Base-by-base conservation (phyloP, 2,888 invertebrate species). In the Heteropelma amictum region DNA sequence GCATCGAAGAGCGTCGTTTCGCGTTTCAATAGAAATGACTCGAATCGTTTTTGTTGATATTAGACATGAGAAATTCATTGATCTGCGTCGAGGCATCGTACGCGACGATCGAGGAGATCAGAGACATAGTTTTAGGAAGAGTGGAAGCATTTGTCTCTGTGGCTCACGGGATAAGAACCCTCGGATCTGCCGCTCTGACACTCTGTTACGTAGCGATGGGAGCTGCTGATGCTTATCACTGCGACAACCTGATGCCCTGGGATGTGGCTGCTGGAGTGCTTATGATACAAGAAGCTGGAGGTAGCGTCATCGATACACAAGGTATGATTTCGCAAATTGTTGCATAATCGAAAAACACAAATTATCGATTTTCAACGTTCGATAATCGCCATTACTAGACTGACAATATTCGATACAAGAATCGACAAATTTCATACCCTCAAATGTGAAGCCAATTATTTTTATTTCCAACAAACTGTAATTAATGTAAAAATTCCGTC, bases 211-310 rank as follows among this genome's bases (percentile, higher is more conserved):
- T 96, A 0, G 95, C 96, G 7, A 90, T 91, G 80, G 96, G 96
- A 0, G 90, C 90, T 60, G 90, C 92, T 33, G 95, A 95, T 83
- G 93, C 91, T 30, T 95, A 94, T 87, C 93, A 93, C 80, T 94
- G 94, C 78, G 94, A 94, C 84, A 94, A 95, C 76, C 89, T 95
- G 42, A 92, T 94, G 84, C 92, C 94, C n/a, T 96, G 96, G 96
- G 96, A 96, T 86, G 93, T 95, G 17, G 93, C 95, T 28, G 96
- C 95, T 2, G 95, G 94, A 3, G 92, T 91, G 33, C 88, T 96
- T 26, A 94, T 96, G 78, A 90, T 95, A 17, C 89, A 89, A 47
- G 96, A 96, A 90, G 95, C 96, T 54, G 95, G 95, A 6, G 96
- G 95, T 14, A 87, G 90, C 56, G 91, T 95, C n/a, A 90, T 92